Evolutionary conservation across 2,113 vertebrate genomes (phyloP), one percentile per base, ranked within the genome.

Genomic region (Ramphastos sulfuratus): DNA sequence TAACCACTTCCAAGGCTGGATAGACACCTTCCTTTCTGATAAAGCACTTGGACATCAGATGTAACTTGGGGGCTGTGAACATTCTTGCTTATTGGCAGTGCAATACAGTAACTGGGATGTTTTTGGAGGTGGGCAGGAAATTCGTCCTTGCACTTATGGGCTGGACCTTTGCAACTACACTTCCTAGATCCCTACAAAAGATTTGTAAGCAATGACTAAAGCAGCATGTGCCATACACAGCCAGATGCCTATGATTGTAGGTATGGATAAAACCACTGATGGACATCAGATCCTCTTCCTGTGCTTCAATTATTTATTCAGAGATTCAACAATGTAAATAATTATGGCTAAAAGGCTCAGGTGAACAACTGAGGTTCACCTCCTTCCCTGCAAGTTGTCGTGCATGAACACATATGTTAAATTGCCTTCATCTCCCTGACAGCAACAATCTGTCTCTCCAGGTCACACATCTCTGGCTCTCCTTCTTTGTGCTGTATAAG

Each of bases 11-110:
- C 69, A 93, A 92, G 73, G 10, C 4, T 0, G 61, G 79, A 93
- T 60, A 92, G 77, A 88, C 63, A 75, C 50, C 0, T 92, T 94
- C 76, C 85, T 90, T 84, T 84, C 92, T 75, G 90, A 93, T 92
- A 94, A 96, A 92, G 69, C 23, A 58, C 65, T 89, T 78, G 87
- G 87, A 89, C n/a, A 85, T 18, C 13, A 21, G 7, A 21, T 71
- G 31, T 23, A 69, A 61, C n/a, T 88, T 72, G 1, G 4, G 30
- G 27, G n/a, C 9, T 81, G 7, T 25, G 56, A 55, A 4, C 16
- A 63, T 48, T 80, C 52, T 16, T 65, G 33, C 74, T 82, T 75
- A 39, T 13, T 76, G 24, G 46, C 12, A 85, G 25, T 23, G 28
- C 37, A 87, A 59, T 63, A 56, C 16, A 76, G 5, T 59, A 74